Base-by-base conservation (phyloP, 1,140 invertebrate species). In the Apis dorsata region DNA sequence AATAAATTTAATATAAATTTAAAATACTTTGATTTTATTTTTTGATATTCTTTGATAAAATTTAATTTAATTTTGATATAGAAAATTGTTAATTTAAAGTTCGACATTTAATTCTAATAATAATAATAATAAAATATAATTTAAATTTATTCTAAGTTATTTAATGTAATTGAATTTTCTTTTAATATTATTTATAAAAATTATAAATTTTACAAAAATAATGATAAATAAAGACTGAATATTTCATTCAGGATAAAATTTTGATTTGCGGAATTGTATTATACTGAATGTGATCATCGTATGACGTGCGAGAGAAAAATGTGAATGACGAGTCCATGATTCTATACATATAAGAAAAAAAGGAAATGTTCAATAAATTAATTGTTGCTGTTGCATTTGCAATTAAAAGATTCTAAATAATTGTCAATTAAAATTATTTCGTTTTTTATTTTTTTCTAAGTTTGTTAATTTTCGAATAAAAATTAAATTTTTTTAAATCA, bases 261-360 rank as follows among this genome's bases (percentile, higher is more conserved):
- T 65, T 19, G 10, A 80, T 71, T 73, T 59, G 63, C 9, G 13
- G 7, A 13, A n/a, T 63, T 17, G 19, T 57, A 53, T 62, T 78
- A 68, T 28, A 3, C 24, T 59, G 53, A 80, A 53, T 80, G 59
- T 44, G 49, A 73, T 72, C 78, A 80, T 80, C 60, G 59, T 17
- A 24, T 80, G 68, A 72, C 78, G 69, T 24, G 59, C 21, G 49
- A 24, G 21, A 63, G 19, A 80, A 80, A 80, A 72, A 80, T 80
- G 78, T 34, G 78, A 80, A 73, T 80, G 78, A 80, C 69, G 69
- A 80, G 15, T 78, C 34, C 51, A 49, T 21, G 28, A 49, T 68
- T 68, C 28, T 17, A 11, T 72, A 19, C 8, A 19, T 12, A 60
- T 12, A 7, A 44, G n/a, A 15, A 19, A 71, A 70, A 21, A 71